Base-by-base conservation (phyloP, 2,888 invertebrate genomes). In the Tetrapedia diversipes region DNA sequence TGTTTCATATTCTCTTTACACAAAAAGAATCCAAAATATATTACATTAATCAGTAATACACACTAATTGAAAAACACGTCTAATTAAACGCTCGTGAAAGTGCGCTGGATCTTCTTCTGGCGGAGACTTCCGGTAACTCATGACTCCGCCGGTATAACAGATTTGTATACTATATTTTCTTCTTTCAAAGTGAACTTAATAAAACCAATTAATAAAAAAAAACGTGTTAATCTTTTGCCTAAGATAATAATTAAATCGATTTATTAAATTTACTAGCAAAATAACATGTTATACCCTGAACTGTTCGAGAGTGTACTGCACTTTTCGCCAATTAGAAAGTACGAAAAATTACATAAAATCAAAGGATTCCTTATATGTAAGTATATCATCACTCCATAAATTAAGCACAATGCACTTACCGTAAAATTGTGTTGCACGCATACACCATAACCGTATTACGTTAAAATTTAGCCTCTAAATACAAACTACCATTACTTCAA, bases 91-190 rank as follows among this genome's bases (percentile, higher is more conserved):
- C 34, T 67, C 29, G 10, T 56, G 14, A 53, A 53, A 24, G 37
- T 49, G 51, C 68, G 68, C 67, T 34, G 51, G 16, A 54, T 64
- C 39, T 57, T 43, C 74, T 14, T 6, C 67, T 74, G 11, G 64
- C 43, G 73, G 43, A 19, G 32, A 10, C 8, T 11, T 2, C 4
- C 0, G 11, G 3, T 29, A 57, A 39, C 45, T 59, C 32, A 8
- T 4, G 1, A n/a, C 27, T 22, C 61, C 4, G 4, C 41, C n/a
- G 67, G 7, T 51, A 67, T 1, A 10, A 47, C 37, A 67, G 66
- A 29, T 37, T 6, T 10, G 29, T 43, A 27, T 6, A 16, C 2
- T n/a, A n/a, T n/a, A n/a, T n/a, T n/a, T n/a, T n/a, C n/a, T n/a
- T n/a, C n/a, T n/a, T n/a, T n/a, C n/a, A n/a, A n/a, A n/a, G n/a